Percentiles rank a stretch among this genome's conserved stretches.
Evolutionary conservation across 2,797 vertebrate species (phyloP).

Genomic region (Vultur gryphus): DNA sequence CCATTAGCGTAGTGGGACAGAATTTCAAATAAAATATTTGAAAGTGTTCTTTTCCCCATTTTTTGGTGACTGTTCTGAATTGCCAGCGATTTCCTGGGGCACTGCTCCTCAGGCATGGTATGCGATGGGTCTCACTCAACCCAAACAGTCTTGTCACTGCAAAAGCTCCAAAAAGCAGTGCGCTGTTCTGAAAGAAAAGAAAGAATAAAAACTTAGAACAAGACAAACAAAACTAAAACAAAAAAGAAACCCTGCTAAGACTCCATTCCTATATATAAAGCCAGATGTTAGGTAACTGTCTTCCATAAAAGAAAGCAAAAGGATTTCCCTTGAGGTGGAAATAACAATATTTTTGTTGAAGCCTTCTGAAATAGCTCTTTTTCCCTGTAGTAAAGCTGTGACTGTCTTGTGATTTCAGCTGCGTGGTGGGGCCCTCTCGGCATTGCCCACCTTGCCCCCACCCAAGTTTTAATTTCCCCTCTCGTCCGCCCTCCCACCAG

Average conservation of each 20-base stretch:
- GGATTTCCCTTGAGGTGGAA: background rate
- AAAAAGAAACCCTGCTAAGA: background rate
- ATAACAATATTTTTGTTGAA: background rate
- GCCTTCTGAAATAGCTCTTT: background rate
- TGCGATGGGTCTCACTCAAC: background rate
- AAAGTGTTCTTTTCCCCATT: accelerated
- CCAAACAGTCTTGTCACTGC: background rate
- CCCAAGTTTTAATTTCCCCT: background rate
- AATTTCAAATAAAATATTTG: background rate
- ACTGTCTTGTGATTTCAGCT: accelerated
- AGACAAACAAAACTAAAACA: background rate
- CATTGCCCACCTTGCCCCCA: background rate
- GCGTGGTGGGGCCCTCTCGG: accelerated
- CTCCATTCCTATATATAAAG: background rate
- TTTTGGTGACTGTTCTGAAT: background rate
- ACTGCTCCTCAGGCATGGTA: background rate
- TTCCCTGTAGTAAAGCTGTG: background rate
- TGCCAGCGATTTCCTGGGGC: background rate
- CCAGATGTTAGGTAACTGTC: background rate
- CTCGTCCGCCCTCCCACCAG: accelerated
- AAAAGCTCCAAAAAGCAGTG: background rate
- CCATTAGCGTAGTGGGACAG: background rate
- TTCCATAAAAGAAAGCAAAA: background rate
- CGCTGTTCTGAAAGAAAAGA: background rate
- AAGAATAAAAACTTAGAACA: background rate